Base-by-base conservation (phyloP, 2,113 vertebrate genomes). In the Carollia perspicillata region DNA sequence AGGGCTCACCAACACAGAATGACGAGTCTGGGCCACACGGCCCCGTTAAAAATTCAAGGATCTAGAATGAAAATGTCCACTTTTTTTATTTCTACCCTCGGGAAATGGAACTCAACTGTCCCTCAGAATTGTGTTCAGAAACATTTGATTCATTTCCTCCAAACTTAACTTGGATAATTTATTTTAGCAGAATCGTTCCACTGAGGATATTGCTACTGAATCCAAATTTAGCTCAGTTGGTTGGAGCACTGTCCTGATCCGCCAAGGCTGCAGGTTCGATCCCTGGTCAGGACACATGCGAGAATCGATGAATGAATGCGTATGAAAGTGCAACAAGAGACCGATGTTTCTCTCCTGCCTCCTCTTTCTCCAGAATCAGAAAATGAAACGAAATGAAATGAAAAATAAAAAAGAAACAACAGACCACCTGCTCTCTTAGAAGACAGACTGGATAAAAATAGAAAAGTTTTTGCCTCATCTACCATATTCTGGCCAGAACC, bases 141-240 rank as follows among this genome's bases (percentile, higher is more conserved):
- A 94, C 47, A 87, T 68, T 33, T 77, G 81, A 90, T 94, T 93
- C 81, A 95, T 93, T 95, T 97, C 80, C 95, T 97, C 68, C 53
- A 93, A 63, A 68, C 33, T 88, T 87, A 72, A 90, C 80, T 91
- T 42, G 40, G 53, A 84, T 28, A 63, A 35, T 85, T 86, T 75
- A 72, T 94, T 94, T 80, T 20, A 86, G 47, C 35, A 66, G 66
- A 83, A 53, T 69, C 89, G 84, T 85, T 85, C 60, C 84, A 80
- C 47, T 51, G 81, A 75, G 33, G 51, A 69, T 85, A 55, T 30
- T 95, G 85, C 58, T 86, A 79, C 78, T 53, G 44, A 80, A 80
- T 42, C 42, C 42, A 49, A 74, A 86, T 22, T 55, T 63, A 63
- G 60, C 60, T 63, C 60, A 12, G 60, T 14, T 63, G 60, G 28